Conservation (phyloP, 1,140 invertebrate species). For the Trialeurodes vaporariorum region DNA sequence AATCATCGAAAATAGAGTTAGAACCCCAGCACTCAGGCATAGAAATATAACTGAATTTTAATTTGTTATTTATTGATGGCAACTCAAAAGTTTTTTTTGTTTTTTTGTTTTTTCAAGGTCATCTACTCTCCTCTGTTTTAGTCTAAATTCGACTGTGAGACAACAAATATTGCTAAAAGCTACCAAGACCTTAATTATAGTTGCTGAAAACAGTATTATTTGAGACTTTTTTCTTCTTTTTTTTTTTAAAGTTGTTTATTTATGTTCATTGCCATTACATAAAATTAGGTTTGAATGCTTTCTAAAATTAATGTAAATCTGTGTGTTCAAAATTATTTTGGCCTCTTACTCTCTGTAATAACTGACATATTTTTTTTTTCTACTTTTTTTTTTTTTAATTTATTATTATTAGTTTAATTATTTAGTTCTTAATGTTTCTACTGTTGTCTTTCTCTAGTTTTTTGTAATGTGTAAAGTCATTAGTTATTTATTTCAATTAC, state of each 20-base stretch:
- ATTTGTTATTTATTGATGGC: too few species aligned
- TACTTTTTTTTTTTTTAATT: neutral
- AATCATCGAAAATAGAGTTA: too few species aligned
- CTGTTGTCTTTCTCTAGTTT: neutral
- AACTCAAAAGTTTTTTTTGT: too few species aligned
- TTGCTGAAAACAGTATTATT: too few species aligned
- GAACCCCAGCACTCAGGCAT: too few species aligned
- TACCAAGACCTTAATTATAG: too few species aligned
- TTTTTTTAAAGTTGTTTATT: neutral
- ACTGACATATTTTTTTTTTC: neutral
- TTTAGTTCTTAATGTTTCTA: neutral
- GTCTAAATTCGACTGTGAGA: too few species aligned
- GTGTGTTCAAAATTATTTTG: neutral
- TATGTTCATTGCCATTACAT: neutral
- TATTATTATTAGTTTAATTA: neutral
- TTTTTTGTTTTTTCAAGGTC: too few species aligned
- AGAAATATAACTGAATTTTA: too few species aligned
- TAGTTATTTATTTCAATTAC: constrained; percentile 1
- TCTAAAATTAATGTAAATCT: neutral
- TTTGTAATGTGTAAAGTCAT: neutral
- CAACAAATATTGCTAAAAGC: too few species aligned
- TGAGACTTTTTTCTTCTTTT: constrained; percentile 4
- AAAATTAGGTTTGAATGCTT: too few species aligned
- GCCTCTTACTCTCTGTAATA: neutral
- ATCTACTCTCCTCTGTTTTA: too few species aligned